Conservation (phyloP, 1,140 invertebrate species). For the Tribolium madens region DNA sequence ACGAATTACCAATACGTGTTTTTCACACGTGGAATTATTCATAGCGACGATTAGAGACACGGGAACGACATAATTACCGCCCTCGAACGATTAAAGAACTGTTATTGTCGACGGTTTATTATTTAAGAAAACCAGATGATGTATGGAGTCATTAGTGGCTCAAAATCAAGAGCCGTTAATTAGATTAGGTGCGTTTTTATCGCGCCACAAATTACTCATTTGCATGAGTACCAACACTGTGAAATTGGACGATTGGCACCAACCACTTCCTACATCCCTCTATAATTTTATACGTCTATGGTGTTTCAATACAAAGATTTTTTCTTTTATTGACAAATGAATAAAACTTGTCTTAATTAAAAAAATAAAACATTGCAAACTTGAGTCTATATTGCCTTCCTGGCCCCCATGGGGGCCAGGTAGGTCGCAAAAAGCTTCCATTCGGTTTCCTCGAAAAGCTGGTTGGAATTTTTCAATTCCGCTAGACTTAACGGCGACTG, state of each 20-base stretch:
- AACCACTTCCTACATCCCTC: not conserved
- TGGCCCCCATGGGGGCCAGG: slow-evolving; percentile 1
- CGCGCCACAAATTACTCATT: slow-evolving; percentile 32
- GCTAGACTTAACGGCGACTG: slow-evolving; percentile 49
- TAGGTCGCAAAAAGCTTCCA: slow-evolving; percentile 47
- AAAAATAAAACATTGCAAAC: too few relatives aligned
- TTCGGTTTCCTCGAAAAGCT: slow-evolving; percentile 55
- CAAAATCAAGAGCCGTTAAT: slow-evolving; percentile 32
- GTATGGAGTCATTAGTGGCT: slow-evolving; percentile 32
- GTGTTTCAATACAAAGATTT: not conserved
- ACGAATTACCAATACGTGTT: slow-evolving; percentile 30
- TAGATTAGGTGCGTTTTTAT: slow-evolving; percentile 40
- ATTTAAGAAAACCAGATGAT: slow-evolving; percentile 33
- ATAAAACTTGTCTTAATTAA: not conserved
- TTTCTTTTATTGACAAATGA: not conserved
- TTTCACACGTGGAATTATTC: slow-evolving; percentile 36
- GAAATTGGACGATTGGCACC: slow-evolving; percentile 1
- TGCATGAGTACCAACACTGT: slow-evolving; percentile 19
- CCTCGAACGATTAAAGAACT: slow-evolving; percentile 5
- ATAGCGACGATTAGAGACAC: slow-evolving; percentile 16
- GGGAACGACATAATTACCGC: slow-evolving; percentile 18
- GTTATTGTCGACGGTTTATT: slow-evolving; percentile 7
- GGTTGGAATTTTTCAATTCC: slow-evolving; percentile 46
- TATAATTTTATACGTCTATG: not conserved
- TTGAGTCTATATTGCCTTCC: not conserved